Evolutionary conservation across 1,140 invertebrate genomes (phyloP).

Genomic region (Apis cerana): DNA sequence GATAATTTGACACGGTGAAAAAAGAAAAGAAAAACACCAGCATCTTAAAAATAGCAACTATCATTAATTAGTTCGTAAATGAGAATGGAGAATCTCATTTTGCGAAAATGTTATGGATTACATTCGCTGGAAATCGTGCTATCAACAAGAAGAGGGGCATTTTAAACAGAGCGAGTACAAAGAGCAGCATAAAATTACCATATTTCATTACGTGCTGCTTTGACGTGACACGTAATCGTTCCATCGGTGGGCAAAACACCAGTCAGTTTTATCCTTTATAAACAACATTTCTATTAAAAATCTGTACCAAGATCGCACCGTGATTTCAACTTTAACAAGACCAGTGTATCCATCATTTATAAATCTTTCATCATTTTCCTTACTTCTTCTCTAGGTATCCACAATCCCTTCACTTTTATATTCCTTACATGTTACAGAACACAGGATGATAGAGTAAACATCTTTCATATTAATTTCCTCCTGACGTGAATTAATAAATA

Average conservation of each 20-base stretch:
- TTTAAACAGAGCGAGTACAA: conserved; percentile 5
- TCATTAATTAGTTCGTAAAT: neutral
- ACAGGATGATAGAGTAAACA: no score
- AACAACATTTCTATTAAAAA: neutral
- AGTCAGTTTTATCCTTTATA: neutral
- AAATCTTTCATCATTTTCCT: no score
- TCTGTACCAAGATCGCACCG: neutral
- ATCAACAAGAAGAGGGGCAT: neutral
- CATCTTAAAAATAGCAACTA: neutral
- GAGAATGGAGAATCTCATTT: neutral
- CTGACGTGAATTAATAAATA: no score
- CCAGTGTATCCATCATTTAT: no score
- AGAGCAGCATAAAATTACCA: neutral
- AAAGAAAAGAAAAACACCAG: neutral
- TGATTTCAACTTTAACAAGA: neutral
- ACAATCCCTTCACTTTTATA: no score
- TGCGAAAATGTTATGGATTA: neutral
- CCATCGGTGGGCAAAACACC: neutral
- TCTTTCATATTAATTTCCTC: no score
- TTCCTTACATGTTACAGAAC: no score
- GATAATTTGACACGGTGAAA: no score
- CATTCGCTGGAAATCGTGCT: neutral
- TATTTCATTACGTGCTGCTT: conserved; percentile 9
- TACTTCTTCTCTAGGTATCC: no score
- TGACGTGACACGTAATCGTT: neutral